phyloP scores from a whole-genome alignment of 1,140 invertebrate genomes.

The Orchestia grillus region DNA sequence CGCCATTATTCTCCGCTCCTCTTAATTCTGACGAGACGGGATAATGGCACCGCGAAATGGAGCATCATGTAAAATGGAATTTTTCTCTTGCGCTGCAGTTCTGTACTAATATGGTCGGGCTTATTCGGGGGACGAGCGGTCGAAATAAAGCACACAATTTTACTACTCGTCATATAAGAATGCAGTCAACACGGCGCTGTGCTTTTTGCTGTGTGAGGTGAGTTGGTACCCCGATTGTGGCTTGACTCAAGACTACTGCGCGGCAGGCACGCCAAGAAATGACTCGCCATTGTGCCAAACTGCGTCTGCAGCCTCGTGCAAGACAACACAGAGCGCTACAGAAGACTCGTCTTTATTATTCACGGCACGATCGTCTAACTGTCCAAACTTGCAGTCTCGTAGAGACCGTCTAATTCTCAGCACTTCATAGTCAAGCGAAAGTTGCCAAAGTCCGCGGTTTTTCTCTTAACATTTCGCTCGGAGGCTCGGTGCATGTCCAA shows the following conservation, averaged over 20 bases:
- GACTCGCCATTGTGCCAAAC: background rate
- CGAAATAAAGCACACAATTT: background rate
- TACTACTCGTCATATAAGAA: background rate
- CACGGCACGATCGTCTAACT: constrained; percentile 21
- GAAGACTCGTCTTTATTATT: constrained; percentile 24
- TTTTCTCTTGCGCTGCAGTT: background rate
- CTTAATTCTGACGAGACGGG: background rate
- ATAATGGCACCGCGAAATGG: background rate
- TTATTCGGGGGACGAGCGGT: background rate
- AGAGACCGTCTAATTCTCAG: constrained; percentile 9
- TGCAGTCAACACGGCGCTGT: background rate
- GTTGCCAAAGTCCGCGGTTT: constrained; percentile 7
- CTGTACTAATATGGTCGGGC: too few relatives aligned
- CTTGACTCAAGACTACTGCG: background rate
- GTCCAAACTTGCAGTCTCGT: background rate
- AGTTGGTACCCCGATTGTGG: background rate
- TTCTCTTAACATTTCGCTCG: background rate
- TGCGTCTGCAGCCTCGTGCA: background rate
- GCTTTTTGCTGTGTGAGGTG: background rate
- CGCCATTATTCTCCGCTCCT: background rate
- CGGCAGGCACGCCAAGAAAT: background rate
- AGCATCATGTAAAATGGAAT: background rate
- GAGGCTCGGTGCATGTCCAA: background rate
- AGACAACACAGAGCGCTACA: background rate
- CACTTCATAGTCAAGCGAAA: constrained; percentile 7